phyloP scores from a whole-genome alignment of 2,888 invertebrate genomes.

The Microctonus aethiopoides region DNA sequence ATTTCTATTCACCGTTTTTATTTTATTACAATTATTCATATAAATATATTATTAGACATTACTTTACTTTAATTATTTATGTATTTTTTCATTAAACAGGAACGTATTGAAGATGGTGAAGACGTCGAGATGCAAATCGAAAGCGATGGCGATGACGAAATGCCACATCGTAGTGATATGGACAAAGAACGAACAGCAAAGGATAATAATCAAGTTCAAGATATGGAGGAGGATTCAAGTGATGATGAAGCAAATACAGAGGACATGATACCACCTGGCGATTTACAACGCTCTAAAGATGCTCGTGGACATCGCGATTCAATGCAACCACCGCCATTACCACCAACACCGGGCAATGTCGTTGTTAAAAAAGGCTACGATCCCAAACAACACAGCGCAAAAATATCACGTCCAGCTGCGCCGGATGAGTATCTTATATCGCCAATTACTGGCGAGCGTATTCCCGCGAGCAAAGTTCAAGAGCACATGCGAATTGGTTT shows the following conservation, averaged over 20 bases:
- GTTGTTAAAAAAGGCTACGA: conserved; percentile 96
- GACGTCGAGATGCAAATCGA: conserved; percentile 93
- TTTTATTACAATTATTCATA: not conserved
- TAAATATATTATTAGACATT: not conserved
- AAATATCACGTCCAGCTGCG: conserved; percentile 73
- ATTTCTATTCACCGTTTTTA: not conserved
- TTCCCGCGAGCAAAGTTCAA: conserved; percentile 96
- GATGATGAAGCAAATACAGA: conserved; percentile 72
- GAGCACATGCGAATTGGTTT: conserved; percentile 98
- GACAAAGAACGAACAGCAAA: conserved; percentile 66
- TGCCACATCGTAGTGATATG: conserved; percentile 61
- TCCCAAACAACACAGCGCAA: conserved; percentile 81
- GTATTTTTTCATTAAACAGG: no score
- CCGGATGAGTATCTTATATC: conserved; percentile 95
- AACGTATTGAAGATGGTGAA: conserved; percentile 82
- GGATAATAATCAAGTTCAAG: conserved; percentile 77
- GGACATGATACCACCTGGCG: conserved; percentile 61
- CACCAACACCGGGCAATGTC: conserved; percentile 91
- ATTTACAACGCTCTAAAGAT: conserved; percentile 57
- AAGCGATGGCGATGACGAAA: conserved; percentile 80
- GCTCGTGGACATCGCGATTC: conserved; percentile 67
- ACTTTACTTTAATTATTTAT: conserved; percentile 18
- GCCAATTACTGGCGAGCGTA: conserved; percentile 97
- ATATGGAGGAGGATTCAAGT: conserved; percentile 91
- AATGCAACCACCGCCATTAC: conserved; percentile 77